Evolutionary conservation across 2,797 vertebrate genomes (phyloP).

Genomic region (Ceyx erithaca): DNA sequence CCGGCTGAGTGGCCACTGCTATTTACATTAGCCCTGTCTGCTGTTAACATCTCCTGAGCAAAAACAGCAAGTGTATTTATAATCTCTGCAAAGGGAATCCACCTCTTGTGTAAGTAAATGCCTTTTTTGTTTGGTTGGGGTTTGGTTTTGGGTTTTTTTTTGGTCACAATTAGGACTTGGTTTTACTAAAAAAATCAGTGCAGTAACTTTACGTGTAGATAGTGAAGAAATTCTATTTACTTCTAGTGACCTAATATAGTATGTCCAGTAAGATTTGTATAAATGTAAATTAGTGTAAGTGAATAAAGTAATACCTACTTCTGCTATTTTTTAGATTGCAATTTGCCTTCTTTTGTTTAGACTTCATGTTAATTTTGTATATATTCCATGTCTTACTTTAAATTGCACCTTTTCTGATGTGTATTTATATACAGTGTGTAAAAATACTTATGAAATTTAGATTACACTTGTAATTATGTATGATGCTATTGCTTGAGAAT

Average conservation of each 20-base stretch:
- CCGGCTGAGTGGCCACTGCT: neutral
- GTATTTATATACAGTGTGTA: constrained; percentile 87
- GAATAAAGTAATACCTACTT: constrained; percentile 81
- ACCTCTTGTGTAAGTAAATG: constrained; percentile 38
- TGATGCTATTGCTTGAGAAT: constrained; percentile 79
- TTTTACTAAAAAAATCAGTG: constrained; percentile 70
- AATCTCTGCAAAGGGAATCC: constrained; percentile 69
- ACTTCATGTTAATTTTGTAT: constrained; percentile 83
- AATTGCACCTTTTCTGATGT: constrained; percentile 84
- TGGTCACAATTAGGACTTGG: constrained; percentile 59
- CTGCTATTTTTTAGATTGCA: constrained; percentile 82
- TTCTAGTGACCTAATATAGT: constrained; percentile 71
- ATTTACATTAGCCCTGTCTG: neutral
- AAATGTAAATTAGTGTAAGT: constrained; percentile 88
- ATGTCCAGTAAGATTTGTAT: constrained; percentile 79
- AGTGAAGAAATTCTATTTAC: constrained; percentile 45
- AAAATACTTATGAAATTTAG: constrained; percentile 83
- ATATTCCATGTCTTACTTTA: constrained; percentile 81
- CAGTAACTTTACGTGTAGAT: constrained; percentile 79
- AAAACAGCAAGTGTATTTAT: constrained; percentile 24
- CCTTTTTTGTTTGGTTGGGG: neutral
- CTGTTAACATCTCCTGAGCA: constrained; percentile 28
- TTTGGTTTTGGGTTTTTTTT: constrained; percentile 1
- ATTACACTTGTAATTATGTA: constrained; percentile 86
- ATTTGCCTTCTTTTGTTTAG: constrained; percentile 78